These are phyloP conservation scores for Timema podura DNA, from an alignment of 2,888 invertebrate species.

Conservation along the genomic window DNA sequence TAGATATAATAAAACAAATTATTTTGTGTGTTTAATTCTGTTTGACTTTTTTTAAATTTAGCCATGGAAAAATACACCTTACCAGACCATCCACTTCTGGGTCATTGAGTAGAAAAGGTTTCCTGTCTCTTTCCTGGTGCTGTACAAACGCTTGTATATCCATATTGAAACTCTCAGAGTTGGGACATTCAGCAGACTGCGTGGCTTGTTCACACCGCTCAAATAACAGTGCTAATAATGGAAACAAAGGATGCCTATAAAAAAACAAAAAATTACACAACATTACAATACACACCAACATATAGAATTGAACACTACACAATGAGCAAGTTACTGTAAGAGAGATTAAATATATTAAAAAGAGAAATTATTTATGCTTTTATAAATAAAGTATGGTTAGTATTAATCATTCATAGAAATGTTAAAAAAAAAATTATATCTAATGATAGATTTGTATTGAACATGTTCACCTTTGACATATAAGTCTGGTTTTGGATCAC, in stretches of 20 bases:
- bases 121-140: constrained; percentile 80
- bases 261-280: constrained; percentile 20
- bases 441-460: too few relatives aligned
- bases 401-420: background rate
- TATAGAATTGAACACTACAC: too few relatives aligned
- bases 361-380: too few relatives aligned
- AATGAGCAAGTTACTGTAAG: too few relatives aligned
- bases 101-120: constrained; percentile 83
- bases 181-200: constrained; percentile 81
- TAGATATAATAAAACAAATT: background rate
- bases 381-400: background rate
- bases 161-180: constrained; percentile 84
- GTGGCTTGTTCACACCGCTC: constrained; percentile 97
- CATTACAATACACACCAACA: too few relatives aligned
- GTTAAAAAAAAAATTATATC: background rate
- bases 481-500: too few relatives aligned
- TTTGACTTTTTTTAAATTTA: too few relatives aligned
- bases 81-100: constrained; percentile 93
- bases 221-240: constrained; percentile 83
- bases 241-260: constrained; percentile 88
- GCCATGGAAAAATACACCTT: constrained; percentile 38
- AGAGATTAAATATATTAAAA: too few relatives aligned
- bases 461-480: too few relatives aligned
- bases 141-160: constrained; percentile 87
- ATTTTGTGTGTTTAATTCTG: too few relatives aligned